These are phyloP conservation scores for Tenualosa ilisha DNA, from an alignment of 2,797 vertebrate genomes.

Conservation along the genomic window DNA sequence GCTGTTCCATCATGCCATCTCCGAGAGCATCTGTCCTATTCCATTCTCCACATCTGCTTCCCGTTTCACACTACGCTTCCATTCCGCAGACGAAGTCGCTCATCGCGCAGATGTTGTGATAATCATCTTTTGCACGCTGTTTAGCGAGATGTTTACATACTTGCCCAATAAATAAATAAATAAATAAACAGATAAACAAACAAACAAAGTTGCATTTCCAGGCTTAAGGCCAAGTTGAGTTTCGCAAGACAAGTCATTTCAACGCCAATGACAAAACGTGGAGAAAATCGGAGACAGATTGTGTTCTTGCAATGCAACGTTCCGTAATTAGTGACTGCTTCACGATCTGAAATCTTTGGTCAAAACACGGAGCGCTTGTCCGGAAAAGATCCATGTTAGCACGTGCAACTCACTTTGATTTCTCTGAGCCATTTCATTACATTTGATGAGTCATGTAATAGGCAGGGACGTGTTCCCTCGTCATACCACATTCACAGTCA, in stretches of 20 bases:
- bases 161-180: background rate
- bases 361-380: background rate
- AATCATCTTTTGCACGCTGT: background rate
- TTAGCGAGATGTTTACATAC: background rate
- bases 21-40: background rate
- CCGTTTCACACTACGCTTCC: background rate
- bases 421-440: background rate
- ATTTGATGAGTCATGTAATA: background rate
- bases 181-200: no score
- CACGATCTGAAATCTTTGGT: background rate
- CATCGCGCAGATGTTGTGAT: background rate
- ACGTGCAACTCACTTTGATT: background rate
- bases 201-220: background rate
- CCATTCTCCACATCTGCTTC: background rate
- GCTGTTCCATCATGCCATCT: background rate
- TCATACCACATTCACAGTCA: background rate
- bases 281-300: background rate
- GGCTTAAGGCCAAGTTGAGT: background rate
- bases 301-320: background rate
- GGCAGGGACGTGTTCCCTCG: background rate
- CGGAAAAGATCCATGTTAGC: background rate
- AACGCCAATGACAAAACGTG: background rate
- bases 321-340: background rate
- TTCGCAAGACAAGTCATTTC: background rate
- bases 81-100: background rate